Evolutionary conservation across 2,888 invertebrate species (phyloP), one percentile per base, ranked within the genome.

Genomic region (Coleophora deauratella): DNA sequence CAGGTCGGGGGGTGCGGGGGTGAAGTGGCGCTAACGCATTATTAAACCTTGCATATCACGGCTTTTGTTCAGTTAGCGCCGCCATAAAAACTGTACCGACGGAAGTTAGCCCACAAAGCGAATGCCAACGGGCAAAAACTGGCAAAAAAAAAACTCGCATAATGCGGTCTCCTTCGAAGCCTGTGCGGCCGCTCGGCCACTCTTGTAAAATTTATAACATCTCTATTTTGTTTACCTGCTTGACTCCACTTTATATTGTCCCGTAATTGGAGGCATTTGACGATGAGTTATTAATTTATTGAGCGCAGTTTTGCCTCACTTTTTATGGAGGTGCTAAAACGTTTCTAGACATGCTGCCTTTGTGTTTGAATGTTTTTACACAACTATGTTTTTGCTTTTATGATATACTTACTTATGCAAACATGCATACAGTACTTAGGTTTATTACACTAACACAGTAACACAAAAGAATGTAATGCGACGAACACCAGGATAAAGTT

Each of bases 221-320:
- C 84, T 84, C 80, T 81, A 82, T 82, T 80, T 74, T 81, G 78
- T 80, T 78, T 84, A 84, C 84, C 84, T 85, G 84, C 79, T 68
- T 71, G 66, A 77, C 67, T 78, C 60, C 60, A 57, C 66, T 72
- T 41, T 74, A 73, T 77, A 78, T 75, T 80, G 75, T 78, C 55
- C 65, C 48, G 72, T 85, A 79, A 84, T 84, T 82, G 82, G 74
- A 72, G 75, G 75, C 64, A 79, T 73, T 81, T 77, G 74, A 75
- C 82, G 77, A 76, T 80, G 82, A 81, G 68, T 85, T 82, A 85
- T 85, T 82, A 82, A 82, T 84, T 85, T 84, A 84, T 84, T 78
- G 77, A 65, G 66, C 67, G 64, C 70, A 72, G 76, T 75, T 75
- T 72, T 63, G 72, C 66, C 63, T 67, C 57, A 62, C 66, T 76